Conservation (phyloP, 2,113 vertebrate genomes). For the Pontoporia blainvillei region DNA sequence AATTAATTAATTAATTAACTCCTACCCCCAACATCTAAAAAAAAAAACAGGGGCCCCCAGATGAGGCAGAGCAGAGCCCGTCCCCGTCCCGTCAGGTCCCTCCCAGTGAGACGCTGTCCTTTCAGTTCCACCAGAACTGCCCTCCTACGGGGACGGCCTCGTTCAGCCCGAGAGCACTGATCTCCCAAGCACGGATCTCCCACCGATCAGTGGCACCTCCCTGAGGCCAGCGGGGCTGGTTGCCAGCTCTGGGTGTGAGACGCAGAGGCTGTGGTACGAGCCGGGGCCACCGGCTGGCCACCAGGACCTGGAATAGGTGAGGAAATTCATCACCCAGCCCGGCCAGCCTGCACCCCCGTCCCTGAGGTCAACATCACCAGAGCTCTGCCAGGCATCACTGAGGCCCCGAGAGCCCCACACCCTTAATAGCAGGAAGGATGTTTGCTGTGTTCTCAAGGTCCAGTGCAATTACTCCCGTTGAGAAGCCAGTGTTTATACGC, state of each 20-base stretch:
- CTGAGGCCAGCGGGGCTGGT: accelerated
- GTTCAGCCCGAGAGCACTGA: accelerated
- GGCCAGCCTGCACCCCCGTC: neutral
- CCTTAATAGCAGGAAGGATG: neutral
- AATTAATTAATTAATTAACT: too few species aligned
- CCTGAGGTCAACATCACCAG: accelerated
- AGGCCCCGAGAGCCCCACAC: neutral
- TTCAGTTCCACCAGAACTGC: accelerated
- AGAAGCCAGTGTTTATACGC: neutral
- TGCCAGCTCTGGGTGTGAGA: neutral
- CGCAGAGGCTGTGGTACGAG: accelerated
- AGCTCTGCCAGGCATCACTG: neutral
- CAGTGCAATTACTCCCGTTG: neutral
- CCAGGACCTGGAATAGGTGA: too few species aligned
- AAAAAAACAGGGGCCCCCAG: accelerated
- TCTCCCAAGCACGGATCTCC: too few species aligned
- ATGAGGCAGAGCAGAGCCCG: accelerated
- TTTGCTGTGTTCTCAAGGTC: neutral
- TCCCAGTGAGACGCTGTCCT: accelerated
- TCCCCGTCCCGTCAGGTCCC: accelerated
- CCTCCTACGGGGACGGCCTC: accelerated
- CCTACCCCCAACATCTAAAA: too few species aligned
- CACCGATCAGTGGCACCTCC: accelerated
- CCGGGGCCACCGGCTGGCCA: too few species aligned
- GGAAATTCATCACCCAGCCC: too few species aligned